Evolutionary conservation across 2,888 invertebrate species (phyloP).

Genomic region (Rhagonycha fulva): DNA sequence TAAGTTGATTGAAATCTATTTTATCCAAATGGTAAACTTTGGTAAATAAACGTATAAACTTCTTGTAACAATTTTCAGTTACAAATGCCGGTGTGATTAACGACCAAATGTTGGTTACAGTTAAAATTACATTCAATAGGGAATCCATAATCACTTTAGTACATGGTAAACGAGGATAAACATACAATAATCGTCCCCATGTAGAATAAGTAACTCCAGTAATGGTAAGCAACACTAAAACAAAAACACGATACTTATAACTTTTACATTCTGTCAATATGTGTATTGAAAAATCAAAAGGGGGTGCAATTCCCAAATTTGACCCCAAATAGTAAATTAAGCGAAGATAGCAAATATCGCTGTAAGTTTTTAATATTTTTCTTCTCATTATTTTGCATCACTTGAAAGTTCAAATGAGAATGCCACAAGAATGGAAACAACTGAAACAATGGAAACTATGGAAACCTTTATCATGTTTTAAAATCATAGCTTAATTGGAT

Average conservation of each 20-base stretch:
- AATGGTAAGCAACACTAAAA: background rate
- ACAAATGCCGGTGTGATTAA: background rate
- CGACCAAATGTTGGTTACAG: background rate
- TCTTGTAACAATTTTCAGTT: background rate
- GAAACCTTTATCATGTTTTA: too few relatives aligned
- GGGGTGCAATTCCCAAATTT: background rate
- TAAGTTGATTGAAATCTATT: background rate
- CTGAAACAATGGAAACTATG: background rate
- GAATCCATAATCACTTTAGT: background rate
- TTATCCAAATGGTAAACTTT: background rate
- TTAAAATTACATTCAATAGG: background rate
- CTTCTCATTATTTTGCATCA: background rate
- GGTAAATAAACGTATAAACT: background rate
- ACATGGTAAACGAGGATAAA: background rate
- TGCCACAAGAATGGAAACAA: background rate
- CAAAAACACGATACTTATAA: background rate
- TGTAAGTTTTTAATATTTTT: background rate
- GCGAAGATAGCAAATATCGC: background rate
- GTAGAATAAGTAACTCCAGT: background rate
- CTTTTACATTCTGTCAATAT: background rate
- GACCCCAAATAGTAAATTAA: background rate
- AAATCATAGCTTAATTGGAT: too few relatives aligned
- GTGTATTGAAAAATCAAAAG: background rate
- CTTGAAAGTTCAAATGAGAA: background rate
- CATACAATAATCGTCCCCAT: background rate